Percentiles rank a stretch among this genome's conserved stretches.
phyloP scores from a whole-genome alignment of 2,888 invertebrate species.

The Perithous albicinctus region DNA sequence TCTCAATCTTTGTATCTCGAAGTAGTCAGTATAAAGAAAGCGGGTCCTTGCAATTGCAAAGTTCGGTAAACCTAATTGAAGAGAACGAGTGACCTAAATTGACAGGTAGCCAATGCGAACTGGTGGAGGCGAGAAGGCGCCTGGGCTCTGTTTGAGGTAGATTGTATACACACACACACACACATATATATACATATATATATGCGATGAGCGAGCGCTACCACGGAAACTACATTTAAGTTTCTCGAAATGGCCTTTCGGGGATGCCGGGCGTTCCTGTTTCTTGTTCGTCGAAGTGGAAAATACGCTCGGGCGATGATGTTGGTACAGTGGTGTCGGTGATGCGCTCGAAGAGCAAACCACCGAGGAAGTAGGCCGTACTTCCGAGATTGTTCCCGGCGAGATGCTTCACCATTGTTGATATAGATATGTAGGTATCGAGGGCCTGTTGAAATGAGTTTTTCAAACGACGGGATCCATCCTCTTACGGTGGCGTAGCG shows the following conservation, averaged over 20 bases:
- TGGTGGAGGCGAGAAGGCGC: conserved; percentile 24
- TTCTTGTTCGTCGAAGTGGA: conserved; percentile 63
- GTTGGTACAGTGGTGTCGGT: conserved; percentile 44
- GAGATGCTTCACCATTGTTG: conserved; percentile 37
- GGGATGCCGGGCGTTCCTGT: conserved; percentile 53
- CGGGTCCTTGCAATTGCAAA: conserved; percentile 68
- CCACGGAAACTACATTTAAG: conserved; percentile 72
- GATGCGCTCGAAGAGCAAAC: conserved; percentile 27
- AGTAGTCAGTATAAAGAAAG: conserved; percentile 42
- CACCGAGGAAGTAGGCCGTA: conserved; percentile 63
- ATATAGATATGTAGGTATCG: conserved; percentile 28
- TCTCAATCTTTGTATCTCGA: conserved; percentile 29
- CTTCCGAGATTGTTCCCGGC: conserved; percentile 65
- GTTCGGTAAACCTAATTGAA: conserved; percentile 74
- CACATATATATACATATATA: background rate
- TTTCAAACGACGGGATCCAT: conserved; percentile 42
- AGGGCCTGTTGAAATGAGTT: conserved; percentile 53
- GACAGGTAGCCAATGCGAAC: conserved; percentile 67
- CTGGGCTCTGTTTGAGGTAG: background rate
- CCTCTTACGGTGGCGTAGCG: background rate
- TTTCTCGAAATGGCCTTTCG: conserved; percentile 69
- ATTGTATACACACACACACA: background rate
- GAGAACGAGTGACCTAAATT: conserved; percentile 74
- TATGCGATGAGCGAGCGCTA: background rate
- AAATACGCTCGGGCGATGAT: conserved; percentile 60